Percentiles rank a stretch among this genome's conserved stretches.
These are phyloP conservation scores for Drosophila fungiperda DNA, from an alignment of 2,888 invertebrate genomes.

Conservation along the genomic window DNA sequence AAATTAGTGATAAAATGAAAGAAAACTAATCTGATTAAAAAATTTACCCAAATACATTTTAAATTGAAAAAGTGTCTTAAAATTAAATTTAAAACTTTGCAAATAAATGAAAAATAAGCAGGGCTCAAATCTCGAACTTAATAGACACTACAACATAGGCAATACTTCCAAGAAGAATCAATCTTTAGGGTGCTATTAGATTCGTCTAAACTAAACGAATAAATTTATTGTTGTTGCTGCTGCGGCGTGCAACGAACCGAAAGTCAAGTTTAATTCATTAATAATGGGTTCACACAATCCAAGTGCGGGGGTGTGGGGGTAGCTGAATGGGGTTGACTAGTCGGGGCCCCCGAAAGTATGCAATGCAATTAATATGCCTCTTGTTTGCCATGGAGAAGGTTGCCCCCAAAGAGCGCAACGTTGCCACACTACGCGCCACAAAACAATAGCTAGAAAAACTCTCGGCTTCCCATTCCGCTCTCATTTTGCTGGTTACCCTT, in stretches of 20 bases:
- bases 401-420: conserved; percentile 21
- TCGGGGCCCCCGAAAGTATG: conserved; percentile 65
- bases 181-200: conserved; percentile 31
- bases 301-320: neutral
- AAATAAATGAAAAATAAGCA: neutral
- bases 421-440: conserved; percentile 25
- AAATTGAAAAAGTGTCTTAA: too few species aligned
- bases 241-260: conserved; percentile 76
- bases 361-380: conserved; percentile 78
- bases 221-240: conserved; percentile 9
- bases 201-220: conserved; percentile 14
- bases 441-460: conserved; percentile 60
- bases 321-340: conserved; percentile 7
- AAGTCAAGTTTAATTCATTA: conserved; percentile 84
- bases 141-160: neutral
- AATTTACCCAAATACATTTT: too few species aligned
- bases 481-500: conserved; percentile 65
- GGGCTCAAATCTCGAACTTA: fast-evolving
- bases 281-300: conserved; percentile 60
- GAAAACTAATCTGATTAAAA: too few species aligned
- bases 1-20: too few species aligned
- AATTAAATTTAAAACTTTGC: neutral
- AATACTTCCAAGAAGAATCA: neutral
- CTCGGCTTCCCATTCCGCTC: conserved; percentile 9
- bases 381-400: conserved; percentile 38